These are phyloP conservation scores for Lutraria lutraria DNA, from an alignment of 2,888 invertebrate species.

Conservation along the genomic window DNA sequence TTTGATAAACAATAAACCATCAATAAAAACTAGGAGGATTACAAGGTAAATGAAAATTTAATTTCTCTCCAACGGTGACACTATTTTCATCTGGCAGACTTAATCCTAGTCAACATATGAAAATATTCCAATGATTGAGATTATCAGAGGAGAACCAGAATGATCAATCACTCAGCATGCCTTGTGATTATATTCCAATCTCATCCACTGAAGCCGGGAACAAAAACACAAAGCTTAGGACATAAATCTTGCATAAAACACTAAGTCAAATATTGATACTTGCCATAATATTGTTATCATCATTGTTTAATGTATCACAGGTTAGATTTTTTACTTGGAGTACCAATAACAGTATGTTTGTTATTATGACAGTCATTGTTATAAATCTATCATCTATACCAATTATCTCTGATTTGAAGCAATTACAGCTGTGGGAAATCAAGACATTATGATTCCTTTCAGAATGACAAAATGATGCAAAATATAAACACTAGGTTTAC, in stretches of 20 bases:
- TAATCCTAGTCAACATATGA: background rate
- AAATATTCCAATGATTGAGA: background rate
- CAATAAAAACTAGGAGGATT: too few relatives aligned
- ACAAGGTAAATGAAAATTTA: background rate
- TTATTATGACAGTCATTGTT: background rate
- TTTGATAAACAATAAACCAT: too few relatives aligned
- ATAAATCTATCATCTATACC: background rate
- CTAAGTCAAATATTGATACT: background rate
- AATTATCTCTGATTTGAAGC: background rate
- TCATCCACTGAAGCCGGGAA: background rate
- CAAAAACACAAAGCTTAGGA: background rate
- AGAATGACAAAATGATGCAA: background rate
- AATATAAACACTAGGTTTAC: background rate
- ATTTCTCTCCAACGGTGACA: background rate
- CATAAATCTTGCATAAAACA: background rate
- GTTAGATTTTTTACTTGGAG: background rate
- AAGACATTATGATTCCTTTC: constrained; percentile 1
- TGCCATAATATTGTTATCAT: background rate
- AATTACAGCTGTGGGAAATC: background rate
- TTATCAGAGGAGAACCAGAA: background rate
- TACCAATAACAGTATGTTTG: background rate
- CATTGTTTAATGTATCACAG: background rate
- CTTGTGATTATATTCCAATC: background rate
- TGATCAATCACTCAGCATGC: background rate
- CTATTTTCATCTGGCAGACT: background rate